Conservation (phyloP, 2,888 invertebrate species). For the Bimastos eiseni region DNA sequence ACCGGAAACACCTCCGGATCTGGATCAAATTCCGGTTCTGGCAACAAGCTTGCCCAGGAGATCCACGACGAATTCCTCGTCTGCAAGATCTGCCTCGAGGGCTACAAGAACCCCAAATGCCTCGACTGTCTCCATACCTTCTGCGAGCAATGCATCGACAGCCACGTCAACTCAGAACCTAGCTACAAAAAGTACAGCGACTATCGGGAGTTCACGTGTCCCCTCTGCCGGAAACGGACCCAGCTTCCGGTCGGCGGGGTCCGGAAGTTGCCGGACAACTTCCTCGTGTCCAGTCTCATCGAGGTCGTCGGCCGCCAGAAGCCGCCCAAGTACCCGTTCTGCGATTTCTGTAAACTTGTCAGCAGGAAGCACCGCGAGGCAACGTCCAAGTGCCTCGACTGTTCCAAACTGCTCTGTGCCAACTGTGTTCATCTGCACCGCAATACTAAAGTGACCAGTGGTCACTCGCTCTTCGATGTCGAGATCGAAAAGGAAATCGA, state of each 20-base stretch:
- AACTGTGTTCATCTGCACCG: slow-evolving; percentile 60
- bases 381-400: slow-evolving; percentile 62
- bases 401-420: slow-evolving; percentile 61
- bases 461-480: slow-evolving; percentile 62
- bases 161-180: slow-evolving; percentile 61
- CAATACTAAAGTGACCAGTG: slow-evolving; percentile 61
- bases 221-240: slow-evolving; percentile 62
- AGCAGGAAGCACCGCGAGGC: slow-evolving; percentile 60
- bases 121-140: slow-evolving; percentile 62
- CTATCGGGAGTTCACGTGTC: slow-evolving; percentile 63
- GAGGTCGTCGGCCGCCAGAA: slow-evolving; percentile 58
- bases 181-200: slow-evolving; percentile 63
- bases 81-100: slow-evolving; percentile 63
- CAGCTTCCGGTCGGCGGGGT: slow-evolving; percentile 63
- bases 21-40: slow-evolving; percentile 29
- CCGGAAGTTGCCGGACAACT: slow-evolving; percentile 63
- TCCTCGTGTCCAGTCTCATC: slow-evolving; percentile 60
- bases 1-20: not conserved
- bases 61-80: slow-evolving; percentile 63
- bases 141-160: slow-evolving; percentile 62
- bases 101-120: slow-evolving; percentile 62
- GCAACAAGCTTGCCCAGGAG: slow-evolving; percentile 60
- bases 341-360: slow-evolving; percentile 62
- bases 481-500: slow-evolving; percentile 63
- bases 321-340: slow-evolving; percentile 61